Percentiles rank a stretch among this genome's conserved stretches.
Evolutionary conservation across 2,888 invertebrate genomes (phyloP).

Genomic region (Scaeva pyrastri): DNA sequence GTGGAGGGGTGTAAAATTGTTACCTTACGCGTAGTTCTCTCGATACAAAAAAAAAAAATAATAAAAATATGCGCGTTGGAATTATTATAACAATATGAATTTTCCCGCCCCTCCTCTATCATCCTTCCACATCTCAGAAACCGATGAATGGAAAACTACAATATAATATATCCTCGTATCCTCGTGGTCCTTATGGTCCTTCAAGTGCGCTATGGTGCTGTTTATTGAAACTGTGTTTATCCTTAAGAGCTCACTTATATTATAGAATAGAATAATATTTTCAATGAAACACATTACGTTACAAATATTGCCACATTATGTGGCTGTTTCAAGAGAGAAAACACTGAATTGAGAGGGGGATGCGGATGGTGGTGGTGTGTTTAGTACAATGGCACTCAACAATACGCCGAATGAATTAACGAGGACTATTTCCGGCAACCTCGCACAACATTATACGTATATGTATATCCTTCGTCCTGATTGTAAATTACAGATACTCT

Average conservation of each 20-base stretch:
- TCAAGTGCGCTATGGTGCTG: constrained; percentile 47
- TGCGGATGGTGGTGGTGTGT: constrained; percentile 47
- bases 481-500: constrained; percentile 55
- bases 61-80: constrained; percentile 58
- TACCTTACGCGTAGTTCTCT: constrained; percentile 55
- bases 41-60: constrained; percentile 1
- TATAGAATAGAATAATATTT: constrained; percentile 20
- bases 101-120: constrained; percentile 57
- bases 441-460: constrained; percentile 48
- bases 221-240: constrained; percentile 61
- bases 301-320: constrained; percentile 68
- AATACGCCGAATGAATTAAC: constrained; percentile 69
- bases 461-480: constrained; percentile 30
- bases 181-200: constrained; percentile 66
- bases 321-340: constrained; percentile 31
- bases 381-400: constrained; percentile 51
- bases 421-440: constrained; percentile 74
- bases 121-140: background rate
- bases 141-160: constrained; percentile 63
- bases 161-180: constrained; percentile 6
- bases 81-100: constrained; percentile 39
- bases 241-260: constrained; percentile 48
- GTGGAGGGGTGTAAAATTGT: constrained; percentile 60
- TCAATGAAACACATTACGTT: constrained; percentile 48
- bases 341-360: background rate